A percentile compares a stretch with the other conserved stretches of the same genome.
These are phyloP conservation scores for Sinotaia quadrata DNA, from an alignment of 2,888 invertebrate species.

Conservation along the genomic window DNA sequence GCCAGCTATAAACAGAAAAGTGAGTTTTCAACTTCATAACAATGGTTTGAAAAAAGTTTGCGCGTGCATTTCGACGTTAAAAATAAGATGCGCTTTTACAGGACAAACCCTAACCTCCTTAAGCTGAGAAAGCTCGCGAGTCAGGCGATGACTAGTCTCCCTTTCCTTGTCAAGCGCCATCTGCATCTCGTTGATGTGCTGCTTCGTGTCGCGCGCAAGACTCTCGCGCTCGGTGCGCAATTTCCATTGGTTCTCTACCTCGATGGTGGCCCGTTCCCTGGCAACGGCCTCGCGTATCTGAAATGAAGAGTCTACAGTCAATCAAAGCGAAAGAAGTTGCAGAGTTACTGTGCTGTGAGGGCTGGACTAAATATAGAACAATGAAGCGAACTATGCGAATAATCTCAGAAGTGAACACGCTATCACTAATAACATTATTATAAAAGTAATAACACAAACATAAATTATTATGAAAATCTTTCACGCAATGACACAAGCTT, in stretches of 20 bases:
- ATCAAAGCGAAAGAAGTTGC: not conserved
- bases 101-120: slow-evolving; percentile 60
- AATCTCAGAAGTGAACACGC: no score
- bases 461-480: no score
- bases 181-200: slow-evolving; percentile 46
- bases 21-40: not conserved
- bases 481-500: no score
- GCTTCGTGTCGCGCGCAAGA: slow-evolving; percentile 46
- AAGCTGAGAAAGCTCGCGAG: slow-evolving; percentile 48
- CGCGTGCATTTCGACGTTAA: no score
- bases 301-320: not conserved
- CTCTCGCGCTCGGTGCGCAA: slow-evolving; percentile 49
- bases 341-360: not conserved
- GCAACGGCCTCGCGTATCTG: slow-evolving; percentile 54
- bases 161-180: slow-evolving; percentile 53
- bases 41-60: no score
- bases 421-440: no score
- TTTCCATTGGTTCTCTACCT: slow-evolving; percentile 49
- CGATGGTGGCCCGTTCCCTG: slow-evolving; percentile 45
- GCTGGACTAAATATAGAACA: not conserved
- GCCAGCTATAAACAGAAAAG: not conserved
- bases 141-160: slow-evolving; percentile 47
- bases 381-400: not conserved
- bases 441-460: no score
- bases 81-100: no score